Evolutionary conservation across 2,797 vertebrate species (phyloP).

Genomic region (Eutrigla gurnardus): DNA sequence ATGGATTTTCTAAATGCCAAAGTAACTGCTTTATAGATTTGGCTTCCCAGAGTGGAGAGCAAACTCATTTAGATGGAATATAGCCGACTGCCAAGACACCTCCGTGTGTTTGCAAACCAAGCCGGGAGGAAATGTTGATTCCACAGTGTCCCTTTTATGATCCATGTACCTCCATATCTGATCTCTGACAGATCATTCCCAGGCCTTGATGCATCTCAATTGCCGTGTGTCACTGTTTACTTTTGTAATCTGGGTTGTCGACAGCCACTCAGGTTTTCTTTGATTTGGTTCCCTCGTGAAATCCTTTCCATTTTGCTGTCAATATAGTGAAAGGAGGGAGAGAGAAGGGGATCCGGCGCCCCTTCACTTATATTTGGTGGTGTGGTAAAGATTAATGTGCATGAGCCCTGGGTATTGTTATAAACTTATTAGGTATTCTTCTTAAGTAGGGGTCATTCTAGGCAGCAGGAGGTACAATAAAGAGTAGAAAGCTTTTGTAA

Average conservation of each 20-base stretch:
- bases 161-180: conserved; percentile 41
- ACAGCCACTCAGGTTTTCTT: conserved; percentile 32
- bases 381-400: background rate
- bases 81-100: conserved; percentile 70
- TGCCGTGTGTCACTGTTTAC: conserved; percentile 45
- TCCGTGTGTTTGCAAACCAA: conserved; percentile 54
- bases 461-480: background rate
- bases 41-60: conserved; percentile 70
- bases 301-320: background rate
- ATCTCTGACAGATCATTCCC: conserved; percentile 62
- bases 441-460: conserved; percentile 6
- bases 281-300: conserved; percentile 13
- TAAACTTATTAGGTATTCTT: background rate
- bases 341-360: no score
- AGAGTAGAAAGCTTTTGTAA: background rate
- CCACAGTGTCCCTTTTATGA: conserved; percentile 48
- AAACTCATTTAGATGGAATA: conserved; percentile 79
- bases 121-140: conserved; percentile 55
- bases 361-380: background rate
- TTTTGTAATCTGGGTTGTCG: conserved; percentile 2
- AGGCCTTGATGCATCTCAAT: conserved; percentile 65
- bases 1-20: conserved; percentile 83
- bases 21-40: conserved; percentile 80
- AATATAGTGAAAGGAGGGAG: no score
- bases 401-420: background rate